Evolutionary conservation across 2,797 vertebrate genomes (phyloP), one percentile per base, ranked within the genome.

Genomic region (Arrhamphus sclerolepis): DNA sequence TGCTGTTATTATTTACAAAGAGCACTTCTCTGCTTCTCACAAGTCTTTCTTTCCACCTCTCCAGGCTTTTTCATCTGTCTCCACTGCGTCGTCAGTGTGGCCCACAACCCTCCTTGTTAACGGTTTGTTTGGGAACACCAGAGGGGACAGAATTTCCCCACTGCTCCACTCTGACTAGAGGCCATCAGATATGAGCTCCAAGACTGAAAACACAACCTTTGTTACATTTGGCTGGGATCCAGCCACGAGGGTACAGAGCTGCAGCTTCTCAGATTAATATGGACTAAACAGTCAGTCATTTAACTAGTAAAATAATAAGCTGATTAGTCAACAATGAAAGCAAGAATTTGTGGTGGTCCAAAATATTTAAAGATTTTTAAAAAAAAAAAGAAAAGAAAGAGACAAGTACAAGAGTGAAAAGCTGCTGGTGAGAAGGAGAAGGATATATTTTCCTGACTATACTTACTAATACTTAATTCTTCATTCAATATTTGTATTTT

Each of bases 91-190:
- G 7, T 66, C 13, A 62, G 66, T 70, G 72, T 81, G 63, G 78
- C 70, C 46, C 63, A 82, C 47, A 84, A 79, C 70, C 78, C 39
- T 20, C 24, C 24, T 29, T 55, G 50, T 43, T 38, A 7, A 56
- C 57, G 48, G 60, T 85, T 78, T 84, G 70, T 85, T 85, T 81
- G 68, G 67, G 77, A 83, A 85, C 74, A 80, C 6, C 34, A 38
- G 34, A 38, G 34, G 34, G 3, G 13, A 0, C 13, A 3, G 13
- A 2, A 34, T 38, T 38, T 38, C 7, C 7, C 34, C 34, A 38
- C 34, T 14, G 13, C 34, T 38, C 13, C 34, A 38, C 34, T 16
- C 11, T 38, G 34, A 38, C 7, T 38, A 38, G 34, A 38, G 34
- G 11, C 34, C 34, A 38, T 16, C 34, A 16, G 34, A 13, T 38